A percentile compares a stretch with the other conserved stretches of the same genome.
Evolutionary conservation across 2,888 invertebrate genomes (phyloP).

Genomic region (Xestoiulus laeticollis): DNA sequence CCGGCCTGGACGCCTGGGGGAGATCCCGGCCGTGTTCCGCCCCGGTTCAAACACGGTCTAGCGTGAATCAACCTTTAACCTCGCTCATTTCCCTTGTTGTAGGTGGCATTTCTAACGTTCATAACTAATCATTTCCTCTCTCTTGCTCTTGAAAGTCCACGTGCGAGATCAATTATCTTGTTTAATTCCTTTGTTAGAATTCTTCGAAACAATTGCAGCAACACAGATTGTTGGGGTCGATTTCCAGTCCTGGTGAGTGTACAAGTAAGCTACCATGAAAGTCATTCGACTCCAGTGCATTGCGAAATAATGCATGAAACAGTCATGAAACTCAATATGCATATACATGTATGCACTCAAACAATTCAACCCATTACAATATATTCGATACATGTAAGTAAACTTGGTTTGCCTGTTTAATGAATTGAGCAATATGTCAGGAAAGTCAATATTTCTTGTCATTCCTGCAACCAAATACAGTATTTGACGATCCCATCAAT

Average conservation of each 20-base stretch:
- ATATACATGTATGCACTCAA: not conserved
- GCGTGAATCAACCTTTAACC: not conserved
- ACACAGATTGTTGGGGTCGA: not conserved
- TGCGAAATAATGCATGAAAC: not conserved
- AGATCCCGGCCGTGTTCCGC: too few species aligned
- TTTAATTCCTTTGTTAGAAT: not conserved
- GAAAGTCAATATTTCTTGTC: not conserved
- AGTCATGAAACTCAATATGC: not conserved
- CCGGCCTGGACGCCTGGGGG: too few species aligned
- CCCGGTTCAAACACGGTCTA: too few species aligned
- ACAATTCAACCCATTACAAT: not conserved
- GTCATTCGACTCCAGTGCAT: not conserved
- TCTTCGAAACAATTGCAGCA: not conserved
- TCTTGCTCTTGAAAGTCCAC: not conserved
- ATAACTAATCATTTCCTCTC: not conserved
- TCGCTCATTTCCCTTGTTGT: not conserved
- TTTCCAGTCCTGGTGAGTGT: not conserved
- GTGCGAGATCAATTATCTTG: not conserved
- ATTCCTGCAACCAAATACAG: not conserved
- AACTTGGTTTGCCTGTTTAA: not conserved
- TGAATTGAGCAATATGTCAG: not conserved
- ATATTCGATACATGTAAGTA: not conserved
- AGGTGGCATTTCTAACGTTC: not conserved
- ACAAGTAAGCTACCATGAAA: not conserved
- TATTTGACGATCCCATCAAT: not conserved